Base-by-base conservation (phyloP, 2,888 invertebrate species). In the Myathropa florea region DNA sequence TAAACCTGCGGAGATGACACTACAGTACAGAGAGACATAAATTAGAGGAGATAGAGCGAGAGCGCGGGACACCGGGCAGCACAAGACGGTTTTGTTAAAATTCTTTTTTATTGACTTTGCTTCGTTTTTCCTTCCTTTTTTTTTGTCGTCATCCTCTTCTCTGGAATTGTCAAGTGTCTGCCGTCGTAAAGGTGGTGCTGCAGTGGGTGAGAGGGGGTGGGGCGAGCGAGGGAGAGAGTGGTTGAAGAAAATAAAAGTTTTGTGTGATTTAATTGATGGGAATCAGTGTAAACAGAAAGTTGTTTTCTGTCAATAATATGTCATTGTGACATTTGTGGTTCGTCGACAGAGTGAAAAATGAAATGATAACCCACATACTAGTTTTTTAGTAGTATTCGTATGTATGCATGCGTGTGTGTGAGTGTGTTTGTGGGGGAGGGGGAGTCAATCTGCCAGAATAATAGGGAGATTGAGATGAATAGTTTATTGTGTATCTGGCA, bases 1-100 rank as follows among this genome's bases (percentile, higher is more conserved):
- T 77, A 81, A 85, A 83, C 82, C 67, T 81, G 30, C 21, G 23
- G 55, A 65, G 65, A 64, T 80, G 84, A 80, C 80, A 80, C 83
- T 60, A 70, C 70, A 71, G 68, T 65, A 18, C 53, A 61, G 7
- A 46, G 61, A 67, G 65, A 75, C 55, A 80, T 73, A 80, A 67
- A 73, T 73, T 73, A 33, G 46, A 68, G 18, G 33, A 64, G 30
- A 82, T 60, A 61, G 61, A 59, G 36, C 24, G 39, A 14, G 59
- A 59, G 64, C n/a, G 23, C 21, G 33, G 53, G 59, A 60, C 33
- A 65, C 10, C 14, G 26, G 30, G 10, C 39, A 73, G 7, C 36
- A 59, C 55, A 57, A 67, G 46, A 67, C 30, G 21, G 12, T 67
- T 67, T 65, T 65, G 36, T 65, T 65, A n/a, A 46, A 24, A 39